A percentile compares a stretch with the other conserved stretches of the same genome.
Evolutionary conservation across 2,888 invertebrate species (phyloP).

Genomic region (Archaeoteleia sp.): DNA sequence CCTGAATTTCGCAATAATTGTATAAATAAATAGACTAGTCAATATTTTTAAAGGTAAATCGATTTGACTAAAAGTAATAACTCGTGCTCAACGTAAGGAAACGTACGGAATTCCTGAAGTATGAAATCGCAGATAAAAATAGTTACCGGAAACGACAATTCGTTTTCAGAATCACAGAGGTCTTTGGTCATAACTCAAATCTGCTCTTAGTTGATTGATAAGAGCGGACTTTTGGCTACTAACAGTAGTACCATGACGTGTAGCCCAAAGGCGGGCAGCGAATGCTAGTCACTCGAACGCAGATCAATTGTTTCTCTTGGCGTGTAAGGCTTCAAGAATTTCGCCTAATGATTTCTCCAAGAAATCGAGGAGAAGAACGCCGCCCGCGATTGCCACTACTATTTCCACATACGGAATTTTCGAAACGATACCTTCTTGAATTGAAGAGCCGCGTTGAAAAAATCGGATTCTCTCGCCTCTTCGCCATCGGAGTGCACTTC

Average conservation of each 20-base stretch:
- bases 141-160: constrained; percentile 33
- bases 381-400: constrained; percentile 77
- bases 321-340: constrained; percentile 2
- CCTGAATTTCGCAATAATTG: too few relatives aligned
- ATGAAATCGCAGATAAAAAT: constrained; percentile 20
- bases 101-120: not conserved
- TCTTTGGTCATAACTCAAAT: constrained; percentile 43
- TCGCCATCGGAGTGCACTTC: constrained; percentile 74
- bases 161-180: constrained; percentile 47
- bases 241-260: constrained; percentile 28
- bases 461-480: constrained; percentile 79
- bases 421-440: constrained; percentile 87
- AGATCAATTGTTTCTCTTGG: not conserved
- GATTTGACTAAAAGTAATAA: too few relatives aligned
- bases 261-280: constrained; percentile 28
- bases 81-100: constrained; percentile 8
- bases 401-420: constrained; percentile 88
- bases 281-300: constrained; percentile 13
- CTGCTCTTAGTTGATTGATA: not conserved
- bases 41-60: too few relatives aligned
- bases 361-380: constrained; percentile 68
- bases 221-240: constrained; percentile 15
- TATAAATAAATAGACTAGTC: too few relatives aligned
- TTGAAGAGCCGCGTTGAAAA: constrained; percentile 84
- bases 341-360: constrained; percentile 58